Evolutionary conservation across 1,140 invertebrate genomes (phyloP).

Genomic region (Danaus melanippus): DNA sequence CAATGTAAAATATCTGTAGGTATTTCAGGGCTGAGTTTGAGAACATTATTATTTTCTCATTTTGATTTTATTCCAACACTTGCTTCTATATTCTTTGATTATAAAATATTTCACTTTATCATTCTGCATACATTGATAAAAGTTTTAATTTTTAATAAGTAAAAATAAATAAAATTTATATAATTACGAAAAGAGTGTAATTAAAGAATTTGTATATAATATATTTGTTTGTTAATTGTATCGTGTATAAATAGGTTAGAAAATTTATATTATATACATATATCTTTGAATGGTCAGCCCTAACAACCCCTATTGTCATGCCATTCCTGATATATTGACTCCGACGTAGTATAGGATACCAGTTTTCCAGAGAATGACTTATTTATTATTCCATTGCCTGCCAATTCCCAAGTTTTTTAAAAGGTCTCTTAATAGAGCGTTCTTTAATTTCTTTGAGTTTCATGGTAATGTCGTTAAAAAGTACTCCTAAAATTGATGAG

Average conservation of each 20-base stretch:
- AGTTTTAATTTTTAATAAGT: not conserved
- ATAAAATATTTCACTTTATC: no score
- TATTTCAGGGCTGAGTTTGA: conserved; percentile 4
- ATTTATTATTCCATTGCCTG: conserved; percentile 17
- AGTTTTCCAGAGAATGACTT: conserved; percentile 40
- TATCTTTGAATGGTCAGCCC: conserved; percentile 12
- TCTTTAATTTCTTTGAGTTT: conserved; percentile 6
- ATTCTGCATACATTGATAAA: no score
- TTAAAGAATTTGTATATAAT: not conserved
- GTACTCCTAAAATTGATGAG: conserved; percentile 6
- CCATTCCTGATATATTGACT: conserved; percentile 38
- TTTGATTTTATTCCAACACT: not conserved
- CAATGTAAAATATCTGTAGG: conserved; percentile 25
- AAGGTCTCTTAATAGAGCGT: conserved; percentile 4
- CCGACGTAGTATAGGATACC: conserved; percentile 20
- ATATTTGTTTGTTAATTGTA: not conserved
- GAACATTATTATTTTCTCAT: not conserved
- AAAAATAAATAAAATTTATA: conserved; percentile 9
- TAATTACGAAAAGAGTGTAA: not conserved
- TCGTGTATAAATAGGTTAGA: not conserved
- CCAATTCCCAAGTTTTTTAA: conserved; percentile 13
- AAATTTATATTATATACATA: not conserved
- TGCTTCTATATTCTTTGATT: not conserved
- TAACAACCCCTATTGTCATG: conserved; percentile 30
- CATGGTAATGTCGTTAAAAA: conserved; percentile 6